Conservation (phyloP, 2,113 vertebrate genomes). For the Aphelocoma coerulescens region DNA sequence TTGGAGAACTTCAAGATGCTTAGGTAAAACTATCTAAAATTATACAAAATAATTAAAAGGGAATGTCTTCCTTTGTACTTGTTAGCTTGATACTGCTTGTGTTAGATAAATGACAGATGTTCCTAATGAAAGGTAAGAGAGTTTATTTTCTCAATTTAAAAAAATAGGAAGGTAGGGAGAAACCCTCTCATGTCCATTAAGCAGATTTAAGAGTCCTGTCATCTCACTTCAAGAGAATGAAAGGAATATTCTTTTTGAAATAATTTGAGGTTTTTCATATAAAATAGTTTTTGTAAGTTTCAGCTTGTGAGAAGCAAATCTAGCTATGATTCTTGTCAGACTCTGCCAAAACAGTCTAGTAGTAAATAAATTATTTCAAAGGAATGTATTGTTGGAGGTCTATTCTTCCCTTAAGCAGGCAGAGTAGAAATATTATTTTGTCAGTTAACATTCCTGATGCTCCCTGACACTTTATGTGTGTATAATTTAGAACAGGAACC, state of each 20-base stretch:
- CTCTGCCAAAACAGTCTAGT: not conserved
- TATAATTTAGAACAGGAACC: not conserved
- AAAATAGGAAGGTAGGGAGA: fast-evolving
- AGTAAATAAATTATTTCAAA: not conserved
- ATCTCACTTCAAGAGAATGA: not conserved
- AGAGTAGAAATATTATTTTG: not conserved
- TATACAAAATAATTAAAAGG: not conserved
- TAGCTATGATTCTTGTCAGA: not conserved
- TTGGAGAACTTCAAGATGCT: not conserved
- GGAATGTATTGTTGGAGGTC: not conserved
- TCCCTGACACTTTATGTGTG: not conserved
- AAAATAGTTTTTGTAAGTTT: not conserved
- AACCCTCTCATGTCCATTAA: not conserved
- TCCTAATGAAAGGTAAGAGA: not conserved
- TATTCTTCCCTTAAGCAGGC: not conserved
- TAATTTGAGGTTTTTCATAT: not conserved
- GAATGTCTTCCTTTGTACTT: not conserved
- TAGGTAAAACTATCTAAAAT: not conserved
- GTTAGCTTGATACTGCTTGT: not conserved
- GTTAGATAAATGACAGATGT: not conserved
- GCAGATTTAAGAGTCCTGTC: not conserved
- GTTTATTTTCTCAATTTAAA: not conserved
- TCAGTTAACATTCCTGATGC: not conserved
- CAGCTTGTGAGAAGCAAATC: not conserved
- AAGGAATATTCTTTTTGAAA: not conserved